Percentiles rank a stretch among this genome's conserved stretches.
Conservation (phyloP, 2,113 vertebrate species). For the Passerina amoena region DNA sequence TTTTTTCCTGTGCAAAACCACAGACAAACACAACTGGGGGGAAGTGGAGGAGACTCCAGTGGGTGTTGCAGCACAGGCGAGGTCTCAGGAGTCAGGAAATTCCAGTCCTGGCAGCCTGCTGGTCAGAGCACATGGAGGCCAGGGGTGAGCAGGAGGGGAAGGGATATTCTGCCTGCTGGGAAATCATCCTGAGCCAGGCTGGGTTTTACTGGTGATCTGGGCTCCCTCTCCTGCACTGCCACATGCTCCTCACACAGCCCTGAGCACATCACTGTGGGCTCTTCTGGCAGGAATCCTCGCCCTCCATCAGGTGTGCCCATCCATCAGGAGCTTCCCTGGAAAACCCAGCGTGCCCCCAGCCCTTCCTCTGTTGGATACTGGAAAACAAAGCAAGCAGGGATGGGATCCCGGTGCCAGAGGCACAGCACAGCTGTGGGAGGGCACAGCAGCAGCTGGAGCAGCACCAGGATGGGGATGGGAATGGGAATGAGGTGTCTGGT, state of each 20-base stretch:
- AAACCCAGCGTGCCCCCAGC: background rate
- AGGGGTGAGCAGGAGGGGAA: background rate
- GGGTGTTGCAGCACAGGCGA: background rate
- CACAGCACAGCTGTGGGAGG: background rate
- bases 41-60: background rate
- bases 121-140: fast-evolving
- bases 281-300: background rate
- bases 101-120: background rate
- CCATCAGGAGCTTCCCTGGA: background rate
- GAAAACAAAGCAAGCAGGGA: background rate
- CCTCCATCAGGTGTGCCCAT: too few relatives aligned
- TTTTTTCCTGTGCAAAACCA: background rate
- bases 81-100: background rate
- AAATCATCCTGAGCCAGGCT: background rate
- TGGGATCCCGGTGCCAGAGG: background rate
- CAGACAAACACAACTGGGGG: background rate
- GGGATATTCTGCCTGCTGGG: background rate
- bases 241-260: background rate
- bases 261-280: background rate
- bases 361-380: fast-evolving
- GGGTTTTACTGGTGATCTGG: background rate
- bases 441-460: background rate
- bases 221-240: background rate
- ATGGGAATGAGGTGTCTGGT: background rate
- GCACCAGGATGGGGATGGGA: background rate